Base-by-base conservation (phyloP, 2,113 vertebrate species). In the Nanorana parkeri region DNA sequence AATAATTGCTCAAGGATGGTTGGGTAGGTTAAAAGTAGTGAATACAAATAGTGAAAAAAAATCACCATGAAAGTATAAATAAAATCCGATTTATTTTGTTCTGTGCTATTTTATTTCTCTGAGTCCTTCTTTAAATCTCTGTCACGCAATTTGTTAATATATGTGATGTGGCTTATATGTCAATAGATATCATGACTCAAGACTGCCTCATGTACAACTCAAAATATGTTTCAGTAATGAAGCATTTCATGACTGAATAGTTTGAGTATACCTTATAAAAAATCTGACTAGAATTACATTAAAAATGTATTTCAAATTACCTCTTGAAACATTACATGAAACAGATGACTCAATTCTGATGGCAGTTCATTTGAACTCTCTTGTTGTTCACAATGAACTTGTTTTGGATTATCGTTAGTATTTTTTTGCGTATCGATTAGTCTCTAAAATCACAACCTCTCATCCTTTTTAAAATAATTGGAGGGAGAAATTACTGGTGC, bases 401-500 rank as follows among this genome's bases (percentile, higher is more conserved):
- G 63, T 54, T 75, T 47, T 54, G 63, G 55, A 66, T 56, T 78
- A 26, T 29, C 64, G 68, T 61, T 47, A 69, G 17, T 69, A 69
- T 69, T 73, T 79, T n/a, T 80, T 80, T 74, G 41, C 61, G 47
- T 75, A 82, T 82, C 28, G 13, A 16, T 82, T 65, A 66, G 20
- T 36, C 55, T 82, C n/a, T 66, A 74, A 74, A 58, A 81, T 54
- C 24, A 63, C 56, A 74, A 52, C 80, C 80, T 75, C 69, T 82
- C 61, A 64, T 82, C 79, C 60, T 21, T 52, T 64, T 54, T 66
- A 63, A 81, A 64, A 74, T 74, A 67, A 17, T 67, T 56, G 63
- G 69, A 67, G 24, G 80, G 61, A 73, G 63, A 66, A 32, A 23
- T 74, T 82, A 82, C 80, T 82, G 80, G 80, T 82, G 80, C 80